Conservation (phyloP, 2,113 vertebrate genomes). For the Calyptommatus sinebrachiatus region DNA sequence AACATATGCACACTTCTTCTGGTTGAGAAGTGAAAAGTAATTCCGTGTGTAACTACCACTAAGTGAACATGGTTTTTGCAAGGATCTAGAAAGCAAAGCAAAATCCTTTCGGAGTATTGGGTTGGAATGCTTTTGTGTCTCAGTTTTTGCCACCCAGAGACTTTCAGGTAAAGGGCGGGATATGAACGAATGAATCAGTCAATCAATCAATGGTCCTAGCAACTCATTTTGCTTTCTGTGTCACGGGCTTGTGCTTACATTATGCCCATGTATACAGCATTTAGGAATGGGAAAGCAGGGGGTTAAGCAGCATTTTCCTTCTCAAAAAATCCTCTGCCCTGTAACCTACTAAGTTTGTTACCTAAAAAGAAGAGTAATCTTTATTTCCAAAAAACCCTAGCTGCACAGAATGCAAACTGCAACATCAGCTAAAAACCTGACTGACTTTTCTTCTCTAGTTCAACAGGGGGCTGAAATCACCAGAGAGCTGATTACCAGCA, state of each 20-base stretch:
- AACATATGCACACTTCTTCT: neutral
- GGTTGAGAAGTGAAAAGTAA: neutral
- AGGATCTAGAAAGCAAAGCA: too few relatives aligned
- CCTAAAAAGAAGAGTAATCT: neutral
- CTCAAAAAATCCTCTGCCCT: neutral
- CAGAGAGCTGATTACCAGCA: slow-evolving; percentile 17
- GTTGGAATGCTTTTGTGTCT: too few relatives aligned
- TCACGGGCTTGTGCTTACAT: too few relatives aligned
- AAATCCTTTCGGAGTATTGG: too few relatives aligned
- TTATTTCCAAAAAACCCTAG: neutral
- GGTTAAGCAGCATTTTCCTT: neutral
- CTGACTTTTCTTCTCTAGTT: slow-evolving; percentile 11
- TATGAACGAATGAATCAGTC: too few relatives aligned
- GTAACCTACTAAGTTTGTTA: neutral
- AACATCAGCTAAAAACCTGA: slow-evolving; percentile 25
- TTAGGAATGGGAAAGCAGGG: neutral
- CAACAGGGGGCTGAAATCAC: slow-evolving; percentile 14
- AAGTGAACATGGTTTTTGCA: too few relatives aligned
- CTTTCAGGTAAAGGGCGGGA: too few relatives aligned
- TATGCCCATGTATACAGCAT: neutral
- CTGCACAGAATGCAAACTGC: slow-evolving; percentile 20
- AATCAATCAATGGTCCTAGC: too few relatives aligned
- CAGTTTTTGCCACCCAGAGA: too few relatives aligned
- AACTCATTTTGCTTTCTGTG: too few relatives aligned
- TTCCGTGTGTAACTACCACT: neutral